Evolutionary conservation across 2,797 vertebrate species (phyloP).

Genomic region (Presbytis comata): DNA sequence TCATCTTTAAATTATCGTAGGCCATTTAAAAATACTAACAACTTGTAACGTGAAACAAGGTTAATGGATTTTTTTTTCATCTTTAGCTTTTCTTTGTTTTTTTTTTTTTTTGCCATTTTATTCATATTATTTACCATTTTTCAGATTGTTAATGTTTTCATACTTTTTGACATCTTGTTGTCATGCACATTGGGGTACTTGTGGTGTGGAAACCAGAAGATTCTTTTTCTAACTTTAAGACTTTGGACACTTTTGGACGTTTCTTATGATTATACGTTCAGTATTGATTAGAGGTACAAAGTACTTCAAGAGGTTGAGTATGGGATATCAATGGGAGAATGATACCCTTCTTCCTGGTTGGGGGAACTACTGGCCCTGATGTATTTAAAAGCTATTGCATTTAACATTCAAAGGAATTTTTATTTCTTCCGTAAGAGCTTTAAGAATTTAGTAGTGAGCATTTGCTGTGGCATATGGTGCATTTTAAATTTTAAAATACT

Average conservation of each 20-base stretch:
- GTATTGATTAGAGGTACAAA: background rate
- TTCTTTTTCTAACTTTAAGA: constrained; percentile 27
- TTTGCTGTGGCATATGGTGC: constrained; percentile 79
- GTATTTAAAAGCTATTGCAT: constrained; percentile 64
- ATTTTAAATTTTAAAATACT: constrained; percentile 78
- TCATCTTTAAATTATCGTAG: constrained; percentile 60
- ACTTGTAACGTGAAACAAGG: constrained; percentile 62
- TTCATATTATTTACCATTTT: constrained; percentile 35
- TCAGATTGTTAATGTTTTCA: background rate
- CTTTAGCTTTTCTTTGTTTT: constrained; percentile 50
- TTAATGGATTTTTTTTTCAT: constrained; percentile 69
- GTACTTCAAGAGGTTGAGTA: background rate
- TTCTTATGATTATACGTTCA: constrained; percentile 13
- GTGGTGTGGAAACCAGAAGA: background rate
- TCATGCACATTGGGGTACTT: background rate
- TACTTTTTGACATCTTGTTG: background rate
- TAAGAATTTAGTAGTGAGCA: constrained; percentile 77
- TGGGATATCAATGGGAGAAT: background rate
- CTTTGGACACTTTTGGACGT: constrained; percentile 3
- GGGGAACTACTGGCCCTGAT: constrained; percentile 36
- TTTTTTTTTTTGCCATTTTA: constrained; percentile 56
- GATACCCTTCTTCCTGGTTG: constrained; percentile 47
- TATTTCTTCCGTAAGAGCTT: constrained; percentile 70
- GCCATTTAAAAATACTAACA: constrained; percentile 44
- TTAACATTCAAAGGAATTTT: constrained; percentile 69